These are phyloP conservation scores for Meandrina meandrites DNA, from an alignment of 92 coral and sea anemone genomes.

Conservation along the genomic window DNA sequence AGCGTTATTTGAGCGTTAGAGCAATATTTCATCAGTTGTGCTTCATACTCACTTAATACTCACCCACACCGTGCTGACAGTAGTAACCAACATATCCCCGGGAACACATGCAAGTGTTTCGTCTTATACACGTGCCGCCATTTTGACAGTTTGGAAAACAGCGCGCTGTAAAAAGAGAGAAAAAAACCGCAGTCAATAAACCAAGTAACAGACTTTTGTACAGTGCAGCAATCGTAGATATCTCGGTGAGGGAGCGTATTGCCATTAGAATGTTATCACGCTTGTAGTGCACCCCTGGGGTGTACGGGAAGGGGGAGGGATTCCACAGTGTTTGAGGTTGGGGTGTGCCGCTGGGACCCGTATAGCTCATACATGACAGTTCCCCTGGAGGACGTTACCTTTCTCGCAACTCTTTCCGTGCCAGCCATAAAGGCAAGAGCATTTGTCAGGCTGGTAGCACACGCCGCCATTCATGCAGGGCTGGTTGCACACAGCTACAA, in stretches of 20 bases:
- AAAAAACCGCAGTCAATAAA: neutral
- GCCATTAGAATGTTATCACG: neutral
- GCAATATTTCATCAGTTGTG: too few relatives aligned
- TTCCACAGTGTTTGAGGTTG: neutral
- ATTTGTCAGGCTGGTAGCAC: slow-evolving; percentile 78
- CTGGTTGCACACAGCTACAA: slow-evolving; percentile 74
- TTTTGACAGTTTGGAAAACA: slow-evolving; percentile 81
- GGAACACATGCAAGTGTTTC: slow-evolving; percentile 81
- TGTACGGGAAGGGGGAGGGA: neutral
- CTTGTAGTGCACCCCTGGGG: neutral
- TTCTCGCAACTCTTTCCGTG: slow-evolving; percentile 78
- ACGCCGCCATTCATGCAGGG: slow-evolving; percentile 80
- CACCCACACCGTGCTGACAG: slow-evolving; percentile 68
- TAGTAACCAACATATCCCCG: slow-evolving; percentile 72
- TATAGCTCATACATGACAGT: neutral
- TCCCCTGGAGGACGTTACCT: slow-evolving; percentile 50
- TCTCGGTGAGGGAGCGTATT: neutral
- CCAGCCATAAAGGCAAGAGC: slow-evolving; percentile 88
- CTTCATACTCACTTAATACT: slow-evolving; percentile 32
- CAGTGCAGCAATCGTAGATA: neutral
- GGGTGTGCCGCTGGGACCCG: neutral
- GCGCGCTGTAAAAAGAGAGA: slow-evolving; percentile 63
- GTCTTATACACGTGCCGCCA: slow-evolving; percentile 93
- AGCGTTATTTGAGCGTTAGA: neutral
- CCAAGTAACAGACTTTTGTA: neutral